Percentiles rank a stretch among this genome's conserved stretches.
Conservation (phyloP, 2,113 vertebrate genomes). For the Ophiodon elongatus region DNA sequence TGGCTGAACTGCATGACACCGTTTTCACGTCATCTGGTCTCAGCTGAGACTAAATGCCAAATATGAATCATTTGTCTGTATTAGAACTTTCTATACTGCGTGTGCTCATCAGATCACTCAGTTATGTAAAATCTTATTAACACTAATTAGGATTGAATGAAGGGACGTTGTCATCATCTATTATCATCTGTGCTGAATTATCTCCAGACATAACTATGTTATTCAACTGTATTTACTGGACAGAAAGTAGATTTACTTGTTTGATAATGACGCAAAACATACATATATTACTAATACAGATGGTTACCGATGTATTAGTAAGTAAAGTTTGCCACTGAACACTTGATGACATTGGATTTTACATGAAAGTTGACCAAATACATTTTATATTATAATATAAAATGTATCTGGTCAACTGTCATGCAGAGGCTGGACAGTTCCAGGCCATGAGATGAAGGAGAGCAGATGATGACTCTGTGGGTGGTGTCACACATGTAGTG, state of each 20-base stretch:
- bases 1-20: slow-evolving; percentile 12
- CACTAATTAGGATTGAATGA: slow-evolving; percentile 59
- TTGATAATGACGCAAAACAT: slow-evolving; percentile 16
- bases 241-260: slow-evolving; percentile 33
- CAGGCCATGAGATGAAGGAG: slow-evolving; percentile 20
- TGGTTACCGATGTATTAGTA: background rate
- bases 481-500: slow-evolving; percentile 71
- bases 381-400: background rate
- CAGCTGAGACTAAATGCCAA: background rate
- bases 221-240: slow-evolving; percentile 61
- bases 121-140: slow-evolving; percentile 47
- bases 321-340: background rate
- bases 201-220: slow-evolving; percentile 46
- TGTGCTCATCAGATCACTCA: slow-evolving; percentile 1
- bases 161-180: slow-evolving; percentile 18
- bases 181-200: slow-evolving; percentile 48
- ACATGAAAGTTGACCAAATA: background rate
- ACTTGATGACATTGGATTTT: background rate
- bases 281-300: slow-evolving; percentile 37
- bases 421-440: slow-evolving; percentile 20
- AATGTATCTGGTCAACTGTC: background rate
- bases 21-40: slow-evolving; percentile 3
- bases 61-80: background rate
- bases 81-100: background rate
- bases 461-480: slow-evolving; percentile 75